Base-by-base conservation (phyloP, 2,888 invertebrate species). In the Chymomyza procnemis region DNA sequence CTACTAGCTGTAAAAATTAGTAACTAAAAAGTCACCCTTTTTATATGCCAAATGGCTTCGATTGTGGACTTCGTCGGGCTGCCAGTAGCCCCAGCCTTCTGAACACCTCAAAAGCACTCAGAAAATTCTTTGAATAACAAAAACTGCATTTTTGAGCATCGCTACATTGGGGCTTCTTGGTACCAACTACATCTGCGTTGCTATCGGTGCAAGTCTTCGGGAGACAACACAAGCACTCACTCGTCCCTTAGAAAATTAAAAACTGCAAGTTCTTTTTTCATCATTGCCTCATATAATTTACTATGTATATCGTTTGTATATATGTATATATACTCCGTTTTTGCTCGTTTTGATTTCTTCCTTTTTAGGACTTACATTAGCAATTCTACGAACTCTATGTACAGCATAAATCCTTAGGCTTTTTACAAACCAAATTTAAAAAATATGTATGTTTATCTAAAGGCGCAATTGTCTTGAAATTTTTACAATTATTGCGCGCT, bases 361-460 rank as follows among this genome's bases (percentile, higher is more conserved):
- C 48, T 26, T 41, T n/a, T 41, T 41, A 41, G 12, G 2, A 41
- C 12, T 41, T 41, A 52, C 54, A 48, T 55, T 70, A 64, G 64
- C 9, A 58, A 61, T 58, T 80, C 74, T 76, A 74, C 69, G 69
- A 75, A 70, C 61, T 70, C 68, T 73, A 12, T 41, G 2, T 41
- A 41, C 34, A 41, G 1, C 34, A 41, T 41, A 41, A 12, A 41
- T 41, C 2, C 2, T 9, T 1, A 8, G 9, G 34, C 34, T 41
- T 12, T 41, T 12, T 41, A 41, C 34, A 41, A 41, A 12, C 2
- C 34, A 41, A 41, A 41, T 41, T 1, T 41, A 12, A 1, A 67
- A 64, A 74, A 67, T 67, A 65, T 56, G 57, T 54, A 48, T 54
- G 67, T 14, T 14, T 22, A 16, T 19, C 18, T 14, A 19, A 12